Base-by-base conservation (phyloP, 1,140 invertebrate species). In the Drosophila mojavensis region DNA sequence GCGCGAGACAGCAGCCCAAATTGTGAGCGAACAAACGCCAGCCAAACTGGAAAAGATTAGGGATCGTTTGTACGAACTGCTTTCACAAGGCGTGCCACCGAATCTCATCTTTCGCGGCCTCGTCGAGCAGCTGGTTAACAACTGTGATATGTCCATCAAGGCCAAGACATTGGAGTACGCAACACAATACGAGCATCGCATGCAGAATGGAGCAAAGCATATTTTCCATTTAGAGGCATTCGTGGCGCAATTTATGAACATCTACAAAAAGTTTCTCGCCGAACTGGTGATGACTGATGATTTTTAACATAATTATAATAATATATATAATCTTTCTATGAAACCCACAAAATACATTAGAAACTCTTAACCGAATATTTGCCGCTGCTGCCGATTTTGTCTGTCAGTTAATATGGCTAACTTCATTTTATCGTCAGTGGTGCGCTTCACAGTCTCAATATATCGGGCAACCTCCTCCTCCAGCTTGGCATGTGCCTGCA, bases 181-280 rank as follows among this genome's bases (percentile, higher is more conserved):
- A 10, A 97, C 98, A 0, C 94, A 95, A 58, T 98, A 97, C 93
- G 98, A 99, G 92, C 97, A 99, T 91, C 94, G 97, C 67, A 95
- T 99, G 94, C 95, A 96, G 79, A 93, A 96, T 50, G 98, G 98
- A 13, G 97, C 96, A 66, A 99, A 99, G 93, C 94, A 96, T n/a
- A 99, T 99, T 80, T 98, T 98, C 85, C 98, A 99, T 93, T 93
- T 99, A 41, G 98, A 99, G 93, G 98, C 98, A 15, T 99, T 99
- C 94, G 96, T 98, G 62, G 98, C 97, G 4, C 96, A 97, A 78
- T 99, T 99, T 92, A 99, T 99, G 98, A 94, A 95, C 24, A 95
- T 98, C 75, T 99, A 99, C 92, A 97, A 97, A 80, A 95, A 95
- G 80, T 97, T 96, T 92, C 94, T 97, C 71, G 96, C 96, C 85